Base-by-base conservation (phyloP, 2,113 vertebrate genomes). In the Cygnus buccinator region DNA sequence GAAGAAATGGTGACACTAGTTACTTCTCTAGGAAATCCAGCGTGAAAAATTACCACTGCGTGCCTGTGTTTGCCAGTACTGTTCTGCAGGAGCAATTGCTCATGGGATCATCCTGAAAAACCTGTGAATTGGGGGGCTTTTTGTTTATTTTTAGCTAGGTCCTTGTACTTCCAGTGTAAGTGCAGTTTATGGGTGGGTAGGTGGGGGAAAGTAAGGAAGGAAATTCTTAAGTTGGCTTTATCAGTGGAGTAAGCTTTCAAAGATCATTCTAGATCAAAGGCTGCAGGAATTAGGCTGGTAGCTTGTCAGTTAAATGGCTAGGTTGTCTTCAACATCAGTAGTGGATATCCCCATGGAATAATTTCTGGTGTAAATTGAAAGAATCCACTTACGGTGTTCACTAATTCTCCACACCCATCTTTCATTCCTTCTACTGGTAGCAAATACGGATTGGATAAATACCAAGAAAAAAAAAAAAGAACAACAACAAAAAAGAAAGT, bases 21-120 rank as follows among this genome's bases (percentile, higher is more conserved):
- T 33, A 21, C 25, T 89, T 80, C 59, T 71, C 55, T 73, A 23
- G 68, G 29, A 86, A 72, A 62, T 61, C 11, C 29, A 41, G 0
- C 8, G 13, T 68, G 80, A 66, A 61, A 84, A 92, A 28, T 86
- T 35, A 73, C 21, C 9, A 9, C 50, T 9, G 4, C n/a, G 18
- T 79, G 55, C 54, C 58, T 44, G 37, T 50, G 35, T 50, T 78
- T 83, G 58, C 63, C 12, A 26, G 26, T 78, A 14, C 18, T 65
- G 4, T 41, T 90, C 71, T 79, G 22, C 15, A 46, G 48, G 28
- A 72, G 6, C 37, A 67, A 15, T 41, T 61, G 71, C 33, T 86
- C 8, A 0, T 70, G 35, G 0, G 1, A 37, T 50, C 26, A 18
- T 16, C 21, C 18, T 39, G 39, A 86, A 35, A 50, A 48, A 19